These are phyloP conservation scores for Archilochus colubris DNA, from an alignment of 2,113 vertebrate genomes.

Conservation along the genomic window DNA sequence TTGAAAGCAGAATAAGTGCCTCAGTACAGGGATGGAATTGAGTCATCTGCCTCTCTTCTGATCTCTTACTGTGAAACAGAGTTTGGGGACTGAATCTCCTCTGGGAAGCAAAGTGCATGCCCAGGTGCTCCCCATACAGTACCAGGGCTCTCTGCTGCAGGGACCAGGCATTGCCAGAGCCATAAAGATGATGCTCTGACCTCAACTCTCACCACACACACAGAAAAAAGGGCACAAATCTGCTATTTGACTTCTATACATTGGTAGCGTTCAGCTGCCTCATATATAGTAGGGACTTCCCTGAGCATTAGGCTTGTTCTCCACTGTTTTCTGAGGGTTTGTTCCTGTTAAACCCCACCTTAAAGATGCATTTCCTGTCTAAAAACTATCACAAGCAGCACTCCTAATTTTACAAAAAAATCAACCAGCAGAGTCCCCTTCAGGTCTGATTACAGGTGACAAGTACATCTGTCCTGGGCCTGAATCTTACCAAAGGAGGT, in stretches of 20 bases:
- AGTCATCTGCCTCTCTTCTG: background rate
- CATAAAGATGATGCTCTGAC: background rate
- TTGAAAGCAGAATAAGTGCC: background rate
- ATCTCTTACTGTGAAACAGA: background rate
- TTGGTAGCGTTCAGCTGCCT: background rate
- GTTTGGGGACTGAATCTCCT: background rate
- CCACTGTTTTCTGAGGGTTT: background rate
- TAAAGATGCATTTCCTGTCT: background rate
- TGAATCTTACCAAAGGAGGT: background rate
- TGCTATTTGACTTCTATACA: background rate
- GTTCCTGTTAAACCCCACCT: background rate
- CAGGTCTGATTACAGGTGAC: background rate
- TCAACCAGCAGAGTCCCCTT: background rate
- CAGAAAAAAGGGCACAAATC: background rate
- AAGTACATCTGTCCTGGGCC: background rate
- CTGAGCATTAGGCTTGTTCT: background rate
- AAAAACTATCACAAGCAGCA: background rate
- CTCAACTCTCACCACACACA: background rate
- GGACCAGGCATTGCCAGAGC: accelerated
- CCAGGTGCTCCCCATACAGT: accelerated
- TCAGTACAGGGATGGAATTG: background rate
- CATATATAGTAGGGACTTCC: background rate
- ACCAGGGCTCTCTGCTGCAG: background rate
- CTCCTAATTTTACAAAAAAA: background rate
- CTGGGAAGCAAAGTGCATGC: background rate